A percentile compares a stretch with the other conserved stretches of the same genome.
phyloP scores from a whole-genome alignment of 2,113 vertebrate species.

The Erpornis zantholeuca region DNA sequence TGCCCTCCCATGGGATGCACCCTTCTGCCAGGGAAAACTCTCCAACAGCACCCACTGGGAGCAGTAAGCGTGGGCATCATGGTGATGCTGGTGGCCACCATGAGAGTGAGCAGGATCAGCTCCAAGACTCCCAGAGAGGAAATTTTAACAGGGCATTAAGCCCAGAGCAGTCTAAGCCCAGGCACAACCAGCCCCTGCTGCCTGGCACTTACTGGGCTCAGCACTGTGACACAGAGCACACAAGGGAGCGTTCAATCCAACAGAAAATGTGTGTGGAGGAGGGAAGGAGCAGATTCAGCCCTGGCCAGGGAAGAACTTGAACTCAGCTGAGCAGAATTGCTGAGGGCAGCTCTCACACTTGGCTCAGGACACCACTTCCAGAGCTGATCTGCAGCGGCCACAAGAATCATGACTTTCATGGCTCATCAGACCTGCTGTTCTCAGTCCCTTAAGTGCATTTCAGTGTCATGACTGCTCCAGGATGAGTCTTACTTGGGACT shows the following conservation, averaged over 20 bases:
- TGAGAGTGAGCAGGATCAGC: not conserved
- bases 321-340: not conserved
- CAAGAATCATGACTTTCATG: accelerated
- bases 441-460: not conserved
- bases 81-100: not conserved
- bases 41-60: not conserved
- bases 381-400: not conserved
- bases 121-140: accelerated
- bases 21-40: not conserved
- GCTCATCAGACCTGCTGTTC: not conserved
- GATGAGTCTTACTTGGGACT: not conserved
- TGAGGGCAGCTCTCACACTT: not conserved
- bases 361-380: not conserved
- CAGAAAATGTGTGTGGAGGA: not conserved
- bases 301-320: not conserved
- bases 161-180: accelerated
- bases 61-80: accelerated
- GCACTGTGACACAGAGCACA: accelerated
- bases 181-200: accelerated
- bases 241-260: not conserved
- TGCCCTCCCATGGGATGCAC: not conserved
- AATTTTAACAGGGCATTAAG: not conserved
- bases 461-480: accelerated
- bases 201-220: not conserved
- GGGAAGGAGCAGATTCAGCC: not conserved